Base-by-base conservation (phyloP, 2,113 vertebrate species). In the Dipodomys ordii region DNA sequence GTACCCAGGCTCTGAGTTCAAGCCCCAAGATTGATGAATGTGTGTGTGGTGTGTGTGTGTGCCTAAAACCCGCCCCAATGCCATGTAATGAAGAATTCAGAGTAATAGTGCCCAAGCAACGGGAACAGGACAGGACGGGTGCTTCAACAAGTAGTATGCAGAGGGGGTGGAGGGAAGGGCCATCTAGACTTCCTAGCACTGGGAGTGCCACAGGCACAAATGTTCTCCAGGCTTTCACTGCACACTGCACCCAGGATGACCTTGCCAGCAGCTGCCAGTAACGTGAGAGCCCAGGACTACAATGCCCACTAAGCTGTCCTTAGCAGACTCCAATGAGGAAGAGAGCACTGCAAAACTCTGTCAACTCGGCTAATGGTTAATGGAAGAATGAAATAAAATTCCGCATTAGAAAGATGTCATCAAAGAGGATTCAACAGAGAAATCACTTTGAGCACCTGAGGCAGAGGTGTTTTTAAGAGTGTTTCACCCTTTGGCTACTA, bases 371-470 rank as follows among this genome's bases (percentile, higher is more conserved):
- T 72, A 88, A 68, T 74, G 44, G 18, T 68, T 60, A 82, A 77
- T 88, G 62, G 16, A 89, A 93, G 72, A 88, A 57, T 57, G 49
- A 49, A 49, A 57, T 57, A 13, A 57, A 94, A 91, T 57, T 46
- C 22, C n/a, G 44, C 32, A 88, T 53, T 69, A 91, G 64, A 86
- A 87, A 91, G 44, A 83, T 39, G 30, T 80, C 79, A 35, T 87
- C 39, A 64, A 87, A 90, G 44, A 92, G 28, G n/a, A 87, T 27
- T 80, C 72, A 92, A 84, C 32, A 78, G n/a, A 72, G 77, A 93
- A 96, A 91, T 7, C 1, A 83, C 25, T 84, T 23, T 27, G 8
- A 92, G 67, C 49, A 82, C 49, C 32, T 11, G 65, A 85, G 44
- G 86, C 69, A 20, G 60, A 90, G 32, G 60, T 44, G 53, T 88